phyloP scores from a whole-genome alignment of 1,140 invertebrate species.

The Drosophila leontia region DNA sequence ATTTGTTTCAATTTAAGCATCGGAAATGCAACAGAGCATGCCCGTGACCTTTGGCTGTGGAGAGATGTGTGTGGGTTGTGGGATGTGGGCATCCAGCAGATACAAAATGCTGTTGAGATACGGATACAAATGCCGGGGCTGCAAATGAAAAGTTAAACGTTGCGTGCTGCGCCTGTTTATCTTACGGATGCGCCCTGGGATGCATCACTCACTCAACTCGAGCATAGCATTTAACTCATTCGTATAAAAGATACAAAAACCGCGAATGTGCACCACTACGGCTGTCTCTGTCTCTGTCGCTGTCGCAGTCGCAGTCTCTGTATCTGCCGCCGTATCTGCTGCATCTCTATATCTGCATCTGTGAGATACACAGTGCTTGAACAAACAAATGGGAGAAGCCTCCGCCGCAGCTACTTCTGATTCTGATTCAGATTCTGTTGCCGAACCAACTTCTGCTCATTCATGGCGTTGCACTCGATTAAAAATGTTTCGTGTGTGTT shows the following conservation, averaged over 20 bases:
- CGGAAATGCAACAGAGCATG: conserved; percentile 59
- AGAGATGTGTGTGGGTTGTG: background rate
- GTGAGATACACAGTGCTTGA: conserved; percentile 41
- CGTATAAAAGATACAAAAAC: conserved; percentile 77
- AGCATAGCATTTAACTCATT: conserved; percentile 83
- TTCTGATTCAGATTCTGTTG: conserved; percentile 28
- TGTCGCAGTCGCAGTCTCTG: background rate
- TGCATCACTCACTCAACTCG: conserved; percentile 83
- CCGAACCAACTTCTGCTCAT: conserved; percentile 58
- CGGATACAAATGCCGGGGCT: conserved; percentile 54
- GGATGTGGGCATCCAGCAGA: conserved; percentile 3
- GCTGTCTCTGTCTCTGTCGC: background rate
- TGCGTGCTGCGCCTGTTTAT: conserved; percentile 81
- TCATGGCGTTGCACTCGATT: conserved; percentile 80
- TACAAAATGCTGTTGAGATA: conserved; percentile 30
- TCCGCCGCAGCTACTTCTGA: conserved; percentile 14
- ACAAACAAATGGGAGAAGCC: conserved; percentile 63
- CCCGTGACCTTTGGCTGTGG: conserved; percentile 73
- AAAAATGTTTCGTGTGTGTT: conserved; percentile 68
- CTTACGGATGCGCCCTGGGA: conserved; percentile 82
- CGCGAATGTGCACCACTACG: conserved; percentile 30
- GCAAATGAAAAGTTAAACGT: conserved; percentile 83
- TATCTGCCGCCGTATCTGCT: background rate
- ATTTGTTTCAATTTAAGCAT: conserved; percentile 54
- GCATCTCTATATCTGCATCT: conserved; percentile 11